Evolutionary conservation across 2,888 invertebrate genomes (phyloP).

Genomic region (Dusona sp.): DNA sequence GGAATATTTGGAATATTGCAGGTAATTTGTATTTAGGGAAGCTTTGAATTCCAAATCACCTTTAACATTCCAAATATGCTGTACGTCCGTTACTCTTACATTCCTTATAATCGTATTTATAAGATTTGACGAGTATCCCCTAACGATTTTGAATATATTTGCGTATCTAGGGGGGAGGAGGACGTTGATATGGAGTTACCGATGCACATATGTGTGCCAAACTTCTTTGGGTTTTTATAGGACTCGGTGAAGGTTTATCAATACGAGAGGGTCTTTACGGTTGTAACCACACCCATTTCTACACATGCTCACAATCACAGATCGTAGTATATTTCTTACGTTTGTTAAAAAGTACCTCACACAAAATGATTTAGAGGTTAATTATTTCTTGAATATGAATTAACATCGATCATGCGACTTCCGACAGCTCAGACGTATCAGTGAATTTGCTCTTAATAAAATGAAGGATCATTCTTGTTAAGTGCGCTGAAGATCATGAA

Average conservation of each 20-base stretch:
- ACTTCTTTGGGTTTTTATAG: background rate
- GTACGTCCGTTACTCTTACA: no score
- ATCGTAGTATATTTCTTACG: no score
- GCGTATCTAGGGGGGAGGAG: background rate
- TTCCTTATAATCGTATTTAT: background rate
- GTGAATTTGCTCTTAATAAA: background rate
- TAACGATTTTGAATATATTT: background rate
- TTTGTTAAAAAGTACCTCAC: background rate
- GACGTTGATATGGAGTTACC: background rate
- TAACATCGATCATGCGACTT: background rate
- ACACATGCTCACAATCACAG: background rate
- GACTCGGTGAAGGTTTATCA: background rate
- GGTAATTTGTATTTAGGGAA: background rate
- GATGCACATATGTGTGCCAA: background rate
- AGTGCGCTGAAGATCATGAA: background rate
- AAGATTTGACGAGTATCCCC: background rate
- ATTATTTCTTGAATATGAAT: background rate
- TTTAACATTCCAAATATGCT: no score
- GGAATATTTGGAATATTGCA: background rate
- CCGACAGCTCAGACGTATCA: background rate
- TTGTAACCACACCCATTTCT: background rate
- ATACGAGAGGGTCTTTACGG: background rate
- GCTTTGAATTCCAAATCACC: background rate
- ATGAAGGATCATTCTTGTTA: background rate
- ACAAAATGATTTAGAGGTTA: background rate